A percentile compares a stretch with the other conserved stretches of the same genome.
These are phyloP conservation scores for Columba janthina DNA, from an alignment of 2,113 vertebrate genomes.

Conservation along the genomic window DNA sequence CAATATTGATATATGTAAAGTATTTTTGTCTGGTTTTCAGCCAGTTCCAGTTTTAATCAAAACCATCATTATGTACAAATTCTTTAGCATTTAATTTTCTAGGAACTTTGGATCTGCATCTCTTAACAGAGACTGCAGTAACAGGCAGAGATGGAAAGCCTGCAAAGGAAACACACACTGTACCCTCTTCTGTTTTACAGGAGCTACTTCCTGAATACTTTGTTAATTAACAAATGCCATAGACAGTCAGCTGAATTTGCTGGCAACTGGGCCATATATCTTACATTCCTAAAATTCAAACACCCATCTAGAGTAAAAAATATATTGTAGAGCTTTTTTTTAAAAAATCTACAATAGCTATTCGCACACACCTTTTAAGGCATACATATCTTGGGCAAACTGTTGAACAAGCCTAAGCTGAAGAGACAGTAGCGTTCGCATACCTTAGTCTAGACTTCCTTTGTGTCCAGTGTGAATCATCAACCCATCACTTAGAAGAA, in stretches of 20 bases:
- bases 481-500: background rate
- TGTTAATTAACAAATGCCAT: background rate
- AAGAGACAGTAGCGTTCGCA: background rate
- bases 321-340: background rate
- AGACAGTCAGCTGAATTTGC: background rate
- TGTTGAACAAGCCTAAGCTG: background rate
- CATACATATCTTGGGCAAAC: background rate
- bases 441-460: background rate
- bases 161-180: background rate
- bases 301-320: background rate
- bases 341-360: background rate
- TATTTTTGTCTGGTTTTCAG: background rate
- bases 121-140: background rate
- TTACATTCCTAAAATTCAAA: background rate
- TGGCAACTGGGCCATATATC: background rate
- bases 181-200: background rate
- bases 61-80: background rate
- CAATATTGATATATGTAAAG: background rate
- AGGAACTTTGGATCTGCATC: background rate
- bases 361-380: background rate
- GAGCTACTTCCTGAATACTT: background rate
- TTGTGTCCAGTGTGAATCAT: background rate
- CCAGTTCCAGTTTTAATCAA: background rate
- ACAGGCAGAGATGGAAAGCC: background rate
- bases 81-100: background rate